Base-by-base conservation (phyloP, 2,113 vertebrate genomes). In the Sebastes fasciatus region DNA sequence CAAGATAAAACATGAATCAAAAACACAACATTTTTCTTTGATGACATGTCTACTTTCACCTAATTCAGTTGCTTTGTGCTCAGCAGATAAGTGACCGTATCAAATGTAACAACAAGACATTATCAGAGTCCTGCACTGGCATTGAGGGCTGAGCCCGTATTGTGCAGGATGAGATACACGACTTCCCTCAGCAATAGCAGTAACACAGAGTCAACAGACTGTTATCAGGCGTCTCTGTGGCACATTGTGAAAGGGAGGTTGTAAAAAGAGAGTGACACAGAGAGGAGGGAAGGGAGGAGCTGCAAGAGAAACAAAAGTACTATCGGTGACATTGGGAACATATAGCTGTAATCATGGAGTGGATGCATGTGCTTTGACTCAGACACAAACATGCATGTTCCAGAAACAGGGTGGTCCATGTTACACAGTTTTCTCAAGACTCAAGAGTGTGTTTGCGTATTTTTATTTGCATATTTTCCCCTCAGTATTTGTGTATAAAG, bases 191-290 rank as follows among this genome's bases (percentile, higher is more conserved):
- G 54, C 66, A 80, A 43, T 11, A 61, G 21, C 69, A 74, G 70
- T 19, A 85, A 84, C 85, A 43, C 72, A 76, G 70, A 86, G 83
- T 90, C 71, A 87, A 86, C 86, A 91, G 45, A 69, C 70, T 71
- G 62, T 77, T 83, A 83, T 91, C 86, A 75, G 79, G 23, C 23
- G 71, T 79, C 51, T 72, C 69, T 71, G 78, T 79, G 77, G 51
- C 88, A 84, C 79, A 83, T 60, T 90, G 85, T 79, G 74, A 67
- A 74, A 23, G n/a, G 73, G 69, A 67, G 66, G 67, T 77, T 48
- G 74, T 48, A 40, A 58, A 58, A 72, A 76, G 19, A 23, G 26
- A 73, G 8, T 34, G 34, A 34, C 34, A 17, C n/a, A 61, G 23
- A 74, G 21, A 74, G 58, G 52, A 21, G 60, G 80, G 40, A 83